phyloP scores from a whole-genome alignment of 2,888 invertebrate species.

The Leucoma salicis region DNA sequence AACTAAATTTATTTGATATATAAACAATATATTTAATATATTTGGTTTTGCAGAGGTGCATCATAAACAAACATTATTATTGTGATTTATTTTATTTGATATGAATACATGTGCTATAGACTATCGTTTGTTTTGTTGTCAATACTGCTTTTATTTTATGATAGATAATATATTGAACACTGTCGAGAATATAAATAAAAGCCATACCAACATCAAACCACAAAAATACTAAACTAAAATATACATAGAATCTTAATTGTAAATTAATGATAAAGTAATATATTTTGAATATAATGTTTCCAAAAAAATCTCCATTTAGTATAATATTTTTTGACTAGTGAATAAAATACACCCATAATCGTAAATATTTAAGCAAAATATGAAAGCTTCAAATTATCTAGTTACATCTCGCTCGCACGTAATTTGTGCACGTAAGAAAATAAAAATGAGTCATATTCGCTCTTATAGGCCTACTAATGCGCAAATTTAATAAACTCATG shows the following conservation, averaged over 20 bases:
- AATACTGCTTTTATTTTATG: slow-evolving; percentile 10
- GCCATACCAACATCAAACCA: slow-evolving; percentile 23
- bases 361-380: slow-evolving; percentile 65
- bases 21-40: slow-evolving; percentile 5
- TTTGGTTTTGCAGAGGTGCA: slow-evolving; percentile 51
- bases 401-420: slow-evolving; percentile 31
- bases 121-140: slow-evolving; percentile 19
- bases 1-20: slow-evolving; percentile 13
- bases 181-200: background rate
- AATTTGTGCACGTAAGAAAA: slow-evolving; percentile 29
- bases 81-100: slow-evolving; percentile 41
- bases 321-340: slow-evolving; percentile 71
- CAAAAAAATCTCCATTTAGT: slow-evolving; percentile 53
- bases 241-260: slow-evolving; percentile 40
- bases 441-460: slow-evolving; percentile 22
- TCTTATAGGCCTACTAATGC: slow-evolving; percentile 27
- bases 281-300: slow-evolving; percentile 48
- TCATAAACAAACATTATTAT: slow-evolving; percentile 28
- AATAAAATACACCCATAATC: slow-evolving; percentile 62
- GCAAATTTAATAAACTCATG: slow-evolving; percentile 14
- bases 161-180: background rate
- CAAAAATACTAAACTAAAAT: slow-evolving; percentile 32
- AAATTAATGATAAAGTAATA: slow-evolving; percentile 44
- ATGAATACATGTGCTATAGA: slow-evolving; percentile 46
- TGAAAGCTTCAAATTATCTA: slow-evolving; percentile 49